Conservation (phyloP, 2,113 vertebrate species). For the Proteles cristata region DNA sequence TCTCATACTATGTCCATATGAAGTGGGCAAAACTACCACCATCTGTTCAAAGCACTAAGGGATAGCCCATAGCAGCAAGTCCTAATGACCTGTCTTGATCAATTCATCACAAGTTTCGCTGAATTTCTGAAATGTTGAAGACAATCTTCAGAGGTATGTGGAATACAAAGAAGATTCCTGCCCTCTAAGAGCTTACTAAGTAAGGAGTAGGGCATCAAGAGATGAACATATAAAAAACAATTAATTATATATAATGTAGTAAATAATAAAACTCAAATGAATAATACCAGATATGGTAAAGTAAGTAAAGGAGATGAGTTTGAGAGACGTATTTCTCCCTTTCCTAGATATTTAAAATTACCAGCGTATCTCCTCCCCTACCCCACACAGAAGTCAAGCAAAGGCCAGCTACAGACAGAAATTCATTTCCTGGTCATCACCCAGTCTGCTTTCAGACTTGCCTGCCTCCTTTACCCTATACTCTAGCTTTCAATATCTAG, state of each 20-base stretch:
- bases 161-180: slow-evolving; percentile 14
- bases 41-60: slow-evolving; percentile 64
- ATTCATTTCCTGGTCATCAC: neutral
- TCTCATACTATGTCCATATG: neutral
- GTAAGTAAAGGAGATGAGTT: neutral
- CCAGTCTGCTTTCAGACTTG: neutral
- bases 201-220: neutral
- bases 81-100: slow-evolving; percentile 56
- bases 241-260: neutral
- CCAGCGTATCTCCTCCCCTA: neutral
- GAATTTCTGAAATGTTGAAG: slow-evolving; percentile 19
- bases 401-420: neutral
- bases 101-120: slow-evolving; percentile 52
- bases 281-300: neutral
- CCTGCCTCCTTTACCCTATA: neutral
- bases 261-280: neutral
- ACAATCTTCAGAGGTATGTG: neutral
- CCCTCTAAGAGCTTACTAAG: slow-evolving; percentile 27
- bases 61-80: slow-evolving; percentile 38
- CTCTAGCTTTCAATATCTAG: neutral
- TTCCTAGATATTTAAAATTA: neutral
- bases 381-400: neutral
- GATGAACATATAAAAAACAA: neutral
- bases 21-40: slow-evolving; percentile 33
- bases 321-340: neutral